These are phyloP conservation scores for Drosophila leonis DNA, from an alignment of 2,888 invertebrate species.

Conservation along the genomic window DNA sequence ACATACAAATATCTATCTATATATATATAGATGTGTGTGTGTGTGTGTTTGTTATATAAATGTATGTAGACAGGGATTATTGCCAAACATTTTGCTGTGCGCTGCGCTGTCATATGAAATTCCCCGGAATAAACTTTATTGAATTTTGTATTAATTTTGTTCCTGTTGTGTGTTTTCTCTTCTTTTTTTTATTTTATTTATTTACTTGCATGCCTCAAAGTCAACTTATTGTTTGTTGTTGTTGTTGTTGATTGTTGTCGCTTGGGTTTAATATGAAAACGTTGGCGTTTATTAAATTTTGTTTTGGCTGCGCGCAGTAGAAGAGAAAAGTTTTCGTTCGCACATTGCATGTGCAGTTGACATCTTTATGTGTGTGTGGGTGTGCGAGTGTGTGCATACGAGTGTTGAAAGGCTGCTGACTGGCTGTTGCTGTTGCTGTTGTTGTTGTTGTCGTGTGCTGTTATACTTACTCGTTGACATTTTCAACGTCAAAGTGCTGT, in stretches of 20 bases:
- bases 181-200: constrained; percentile 5
- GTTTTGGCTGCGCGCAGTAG: constrained; percentile 54
- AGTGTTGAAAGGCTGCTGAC: constrained; percentile 37
- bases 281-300: constrained; percentile 77
- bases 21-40: neutral
- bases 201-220: constrained; percentile 60
- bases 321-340: constrained; percentile 59
- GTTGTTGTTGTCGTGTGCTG: constrained; percentile 36
- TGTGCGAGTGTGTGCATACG: constrained; percentile 12
- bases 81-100: constrained; percentile 42
- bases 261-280: constrained; percentile 70
- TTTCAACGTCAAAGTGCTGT: constrained; percentile 63
- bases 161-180: constrained; percentile 17
- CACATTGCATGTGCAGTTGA: constrained; percentile 76
- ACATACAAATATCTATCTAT: neutral
- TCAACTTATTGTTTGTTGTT: constrained; percentile 46
- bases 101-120: constrained; percentile 66
- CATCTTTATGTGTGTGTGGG: constrained; percentile 63
- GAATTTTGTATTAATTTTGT: constrained; percentile 73
- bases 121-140: constrained; percentile 68
- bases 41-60: neutral
- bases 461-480: constrained; percentile 65
- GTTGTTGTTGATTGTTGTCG: constrained; percentile 50
- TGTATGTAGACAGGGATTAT: constrained; percentile 38
- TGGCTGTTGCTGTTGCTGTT: constrained; percentile 18